A percentile compares a stretch with the other conserved stretches of the same genome.
These are phyloP conservation scores for Patiria miniata DNA, from an alignment of 35 echinoderm and acorn worm species.

Conservation along the genomic window DNA sequence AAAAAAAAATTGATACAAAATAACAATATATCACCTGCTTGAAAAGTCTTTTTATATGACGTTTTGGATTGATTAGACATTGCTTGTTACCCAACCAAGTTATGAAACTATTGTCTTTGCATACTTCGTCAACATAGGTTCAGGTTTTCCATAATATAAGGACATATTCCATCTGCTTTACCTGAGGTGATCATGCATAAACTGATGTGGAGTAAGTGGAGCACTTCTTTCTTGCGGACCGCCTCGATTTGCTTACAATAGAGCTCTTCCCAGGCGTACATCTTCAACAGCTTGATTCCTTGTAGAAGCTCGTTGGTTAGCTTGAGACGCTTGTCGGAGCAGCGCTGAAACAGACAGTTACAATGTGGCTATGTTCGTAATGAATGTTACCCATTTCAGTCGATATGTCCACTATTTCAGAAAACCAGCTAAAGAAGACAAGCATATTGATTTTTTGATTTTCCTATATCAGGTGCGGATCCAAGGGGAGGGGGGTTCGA, in stretches of 20 bases:
- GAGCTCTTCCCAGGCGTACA: slow-evolving; percentile 73
- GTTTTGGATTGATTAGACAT: too few relatives aligned
- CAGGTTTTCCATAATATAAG: too few relatives aligned
- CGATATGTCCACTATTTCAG: not conserved
- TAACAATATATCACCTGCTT: too few relatives aligned
- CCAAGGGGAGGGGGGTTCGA: too few relatives aligned
- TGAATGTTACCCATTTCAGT: not conserved
- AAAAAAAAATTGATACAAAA: too few relatives aligned
- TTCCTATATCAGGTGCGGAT: too few relatives aligned
- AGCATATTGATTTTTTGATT: not conserved
- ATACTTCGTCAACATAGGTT: too few relatives aligned
- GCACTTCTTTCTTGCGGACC: slow-evolving; percentile 38
- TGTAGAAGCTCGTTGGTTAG: slow-evolving; percentile 62
- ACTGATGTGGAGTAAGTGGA: slow-evolving; percentile 35
- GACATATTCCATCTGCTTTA: not conserved
- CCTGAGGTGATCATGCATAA: slow-evolving; percentile 28
- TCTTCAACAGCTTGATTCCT: slow-evolving; percentile 67
- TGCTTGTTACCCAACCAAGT: too few relatives aligned
- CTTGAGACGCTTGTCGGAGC: slow-evolving; percentile 60
- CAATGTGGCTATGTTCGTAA: not conserved
- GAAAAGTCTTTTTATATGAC: too few relatives aligned
- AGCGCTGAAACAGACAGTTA: not conserved
- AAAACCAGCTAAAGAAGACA: not conserved
- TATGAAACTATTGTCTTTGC: too few relatives aligned
- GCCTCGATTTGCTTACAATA: slow-evolving; percentile 40